Percentiles rank a stretch among this genome's conserved stretches.
Evolutionary conservation across 2,113 vertebrate genomes (phyloP).

Genomic region (Stigmatopora nigra): DNA sequence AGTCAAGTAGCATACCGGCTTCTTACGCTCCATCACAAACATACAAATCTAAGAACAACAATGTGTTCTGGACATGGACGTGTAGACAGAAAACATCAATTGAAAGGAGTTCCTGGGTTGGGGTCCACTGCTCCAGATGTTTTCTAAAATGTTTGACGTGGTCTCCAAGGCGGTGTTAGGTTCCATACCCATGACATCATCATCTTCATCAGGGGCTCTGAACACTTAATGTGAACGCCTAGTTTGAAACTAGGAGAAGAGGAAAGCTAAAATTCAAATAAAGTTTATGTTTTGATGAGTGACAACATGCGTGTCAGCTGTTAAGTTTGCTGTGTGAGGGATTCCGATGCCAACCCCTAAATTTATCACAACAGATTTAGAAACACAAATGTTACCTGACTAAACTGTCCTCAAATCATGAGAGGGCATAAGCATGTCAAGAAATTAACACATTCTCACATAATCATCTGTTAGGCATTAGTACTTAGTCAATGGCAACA

Average conservation of each 20-base stretch:
- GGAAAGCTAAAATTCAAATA: background rate
- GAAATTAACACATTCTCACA: background rate
- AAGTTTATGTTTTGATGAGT: background rate
- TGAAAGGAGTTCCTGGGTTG: background rate
- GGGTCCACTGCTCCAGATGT: conserved; percentile 2
- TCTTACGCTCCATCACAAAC: background rate
- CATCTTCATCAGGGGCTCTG: background rate
- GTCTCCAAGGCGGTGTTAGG: conserved; percentile 6
- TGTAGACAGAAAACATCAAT: background rate
- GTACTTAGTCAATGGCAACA: conserved; percentile 6
- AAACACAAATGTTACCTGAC: background rate
- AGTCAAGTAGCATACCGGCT: background rate
- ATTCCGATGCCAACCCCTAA: background rate
- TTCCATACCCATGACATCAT: conserved; percentile 11
- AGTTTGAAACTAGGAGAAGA: background rate
- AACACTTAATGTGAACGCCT: background rate
- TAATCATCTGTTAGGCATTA: conserved; percentile 9
- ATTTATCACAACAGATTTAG: background rate
- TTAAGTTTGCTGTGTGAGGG: background rate
- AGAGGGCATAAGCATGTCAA: background rate
- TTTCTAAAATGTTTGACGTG: conserved; percentile 5
- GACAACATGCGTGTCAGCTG: background rate
- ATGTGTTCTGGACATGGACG: background rate
- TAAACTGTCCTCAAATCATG: background rate
- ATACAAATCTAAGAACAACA: background rate